These are phyloP conservation scores for Cheilosia scutellata DNA, from an alignment of 2,888 invertebrate species.

Conservation along the genomic window DNA sequence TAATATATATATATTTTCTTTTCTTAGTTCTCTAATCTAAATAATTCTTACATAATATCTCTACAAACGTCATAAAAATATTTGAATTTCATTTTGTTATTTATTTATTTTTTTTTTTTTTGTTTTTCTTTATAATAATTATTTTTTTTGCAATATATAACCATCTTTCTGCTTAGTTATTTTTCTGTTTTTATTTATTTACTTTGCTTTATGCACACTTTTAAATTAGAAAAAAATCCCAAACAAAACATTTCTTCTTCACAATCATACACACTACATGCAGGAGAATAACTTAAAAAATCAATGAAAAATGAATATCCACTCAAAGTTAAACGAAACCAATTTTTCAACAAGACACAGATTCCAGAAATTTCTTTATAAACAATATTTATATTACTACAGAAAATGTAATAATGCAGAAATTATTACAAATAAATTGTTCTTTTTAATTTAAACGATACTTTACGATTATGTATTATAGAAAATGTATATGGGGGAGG, in stretches of 20 bases:
- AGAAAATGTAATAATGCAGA: constrained; percentile 11
- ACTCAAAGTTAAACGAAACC: constrained; percentile 29
- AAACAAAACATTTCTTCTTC: constrained; percentile 59
- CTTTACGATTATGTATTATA: constrained; percentile 35
- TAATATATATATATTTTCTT: constrained; percentile 70
- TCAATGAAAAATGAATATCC: background rate
- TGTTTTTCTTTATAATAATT: constrained; percentile 30
- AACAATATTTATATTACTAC: constrained; percentile 14
- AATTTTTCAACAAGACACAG: constrained; percentile 28
- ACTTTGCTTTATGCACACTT: constrained; percentile 60
- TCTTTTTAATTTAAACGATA: constrained; percentile 32
- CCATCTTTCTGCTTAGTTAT: constrained; percentile 20
- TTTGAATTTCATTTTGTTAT: constrained; percentile 60
- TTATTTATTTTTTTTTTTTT: constrained; percentile 34
- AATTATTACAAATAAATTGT: constrained; percentile 26
- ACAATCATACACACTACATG: constrained; percentile 63
- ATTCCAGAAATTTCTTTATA: constrained; percentile 9
- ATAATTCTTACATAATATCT: constrained; percentile 73
- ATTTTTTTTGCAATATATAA: constrained; percentile 61
- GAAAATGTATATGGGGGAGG: constrained; percentile 39
- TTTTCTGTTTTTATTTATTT: constrained; percentile 39
- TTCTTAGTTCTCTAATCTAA: constrained; percentile 66
- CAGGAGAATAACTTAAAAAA: constrained; percentile 46
- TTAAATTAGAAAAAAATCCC: constrained; percentile 48
- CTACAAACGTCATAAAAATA: constrained; percentile 76